phyloP scores from a whole-genome alignment of 2,888 invertebrate species.

The Suillia variegata region DNA sequence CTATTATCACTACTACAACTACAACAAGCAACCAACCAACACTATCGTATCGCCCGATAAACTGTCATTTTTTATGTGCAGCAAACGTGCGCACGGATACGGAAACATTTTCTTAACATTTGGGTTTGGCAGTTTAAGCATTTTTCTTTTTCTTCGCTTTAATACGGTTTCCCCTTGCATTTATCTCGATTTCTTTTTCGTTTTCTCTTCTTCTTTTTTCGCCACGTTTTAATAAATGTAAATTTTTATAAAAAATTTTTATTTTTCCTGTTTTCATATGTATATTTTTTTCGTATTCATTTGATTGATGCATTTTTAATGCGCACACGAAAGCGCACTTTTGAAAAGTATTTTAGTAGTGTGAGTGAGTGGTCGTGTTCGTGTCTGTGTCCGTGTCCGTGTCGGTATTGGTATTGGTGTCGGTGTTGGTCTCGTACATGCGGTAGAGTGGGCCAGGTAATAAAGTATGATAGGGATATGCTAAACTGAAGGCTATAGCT shows the following conservation, averaged over 20 bases:
- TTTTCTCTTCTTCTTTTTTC: too few species aligned
- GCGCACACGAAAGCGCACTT: conserved; percentile 32
- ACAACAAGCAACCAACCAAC: background rate
- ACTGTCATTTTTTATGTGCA: too few species aligned
- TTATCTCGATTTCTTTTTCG: too few species aligned
- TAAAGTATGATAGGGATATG: too few species aligned
- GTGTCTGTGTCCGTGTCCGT: background rate
- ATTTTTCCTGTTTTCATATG: background rate
- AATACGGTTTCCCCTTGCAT: too few species aligned
- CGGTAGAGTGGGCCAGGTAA: too few species aligned
- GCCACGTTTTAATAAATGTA: too few species aligned
- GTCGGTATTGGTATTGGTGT: background rate
- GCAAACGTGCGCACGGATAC: too few species aligned
- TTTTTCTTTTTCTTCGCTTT: background rate
- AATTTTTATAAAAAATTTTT: too few species aligned
- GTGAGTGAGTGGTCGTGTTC: conserved; percentile 2
- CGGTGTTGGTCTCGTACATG: too few species aligned
- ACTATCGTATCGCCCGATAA: too few species aligned
- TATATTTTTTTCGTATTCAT: conserved; percentile 15
- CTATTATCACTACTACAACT: background rate
- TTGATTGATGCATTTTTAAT: conserved; percentile 55
- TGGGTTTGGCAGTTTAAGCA: background rate
- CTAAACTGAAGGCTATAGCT: too few species aligned
- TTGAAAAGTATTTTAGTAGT: conserved; percentile 6
- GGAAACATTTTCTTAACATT: background rate